phyloP scores from a whole-genome alignment of 2,888 invertebrate genomes.

The Metopia argyrocephala region DNA sequence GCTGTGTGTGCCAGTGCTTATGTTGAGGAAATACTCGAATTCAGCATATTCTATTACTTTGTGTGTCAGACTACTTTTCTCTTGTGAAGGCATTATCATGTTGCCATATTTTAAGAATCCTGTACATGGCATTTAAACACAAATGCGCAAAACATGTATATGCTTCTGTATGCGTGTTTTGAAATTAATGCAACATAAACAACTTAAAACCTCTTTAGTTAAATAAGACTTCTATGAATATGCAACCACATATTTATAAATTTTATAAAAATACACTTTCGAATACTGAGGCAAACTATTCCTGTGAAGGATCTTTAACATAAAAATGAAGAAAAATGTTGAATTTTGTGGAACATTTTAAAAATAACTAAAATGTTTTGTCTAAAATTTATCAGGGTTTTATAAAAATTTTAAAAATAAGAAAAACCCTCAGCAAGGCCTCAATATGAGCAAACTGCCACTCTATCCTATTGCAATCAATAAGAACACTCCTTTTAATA shows the following conservation, averaged over 20 bases:
- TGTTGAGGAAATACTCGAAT: slow-evolving; percentile 14
- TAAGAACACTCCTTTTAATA: no score
- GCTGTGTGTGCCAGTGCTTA: not conserved
- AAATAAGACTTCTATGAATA: not conserved
- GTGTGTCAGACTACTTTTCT: not conserved
- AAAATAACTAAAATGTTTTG: no score
- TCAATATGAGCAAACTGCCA: no score
- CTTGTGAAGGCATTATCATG: not conserved
- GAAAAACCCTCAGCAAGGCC: no score
- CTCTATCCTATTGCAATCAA: no score
- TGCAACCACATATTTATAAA: not conserved
- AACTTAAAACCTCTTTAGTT: slow-evolving; percentile 39
- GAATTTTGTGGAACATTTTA: no score
- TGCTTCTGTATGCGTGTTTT: not conserved
- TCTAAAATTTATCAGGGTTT: no score
- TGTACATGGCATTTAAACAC: not conserved
- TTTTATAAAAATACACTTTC: not conserved
- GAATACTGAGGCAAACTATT: not conserved
- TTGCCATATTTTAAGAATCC: slow-evolving; percentile 6
- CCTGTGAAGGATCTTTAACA: no score
- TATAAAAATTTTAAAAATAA: no score
- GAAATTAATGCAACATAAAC: slow-evolving; percentile 26
- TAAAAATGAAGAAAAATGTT: no score
- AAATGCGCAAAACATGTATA: not conserved
- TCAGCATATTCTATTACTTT: not conserved